Base-by-base conservation (phyloP, 53 echinoderm and acorn worm species). In the Stichopus horrens region DNA sequence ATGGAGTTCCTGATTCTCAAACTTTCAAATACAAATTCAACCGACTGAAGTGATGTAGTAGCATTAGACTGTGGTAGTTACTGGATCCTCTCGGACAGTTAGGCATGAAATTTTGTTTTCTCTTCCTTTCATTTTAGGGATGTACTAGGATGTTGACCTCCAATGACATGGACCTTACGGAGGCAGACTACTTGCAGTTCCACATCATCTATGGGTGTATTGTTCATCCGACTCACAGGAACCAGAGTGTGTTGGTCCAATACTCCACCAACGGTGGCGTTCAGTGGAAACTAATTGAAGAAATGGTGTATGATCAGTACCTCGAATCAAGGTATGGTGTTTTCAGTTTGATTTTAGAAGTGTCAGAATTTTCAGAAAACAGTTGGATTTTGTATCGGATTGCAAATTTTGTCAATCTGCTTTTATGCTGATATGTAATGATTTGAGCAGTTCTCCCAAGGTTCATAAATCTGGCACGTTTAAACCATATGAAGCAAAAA, bases 251-350 rank as follows among this genome's bases (percentile, higher is more conserved):
- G 5, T 84, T 97, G 20, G 63, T 97, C 73, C 91, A 95, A 84
- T 97, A 94, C 78, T 97, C 97, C 6, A 91, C 83, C 4, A 92
- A 97, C 87, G 95, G 97, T 4, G 97, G 97, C 6, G 90, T 97
- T 10, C 66, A 88, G n/a, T 97, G 97, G 97, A 88, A 65, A 8
- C 76, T 91, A 5, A 80, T 97, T 13, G 74, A 89, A 19, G 97
- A 97, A 71, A 90, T 97, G 21, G 88, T 90, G 58, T 87, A 95
- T 79, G 77, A 91, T 74, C 92, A 94, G 85, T 92, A 95, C 87
- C 55, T 65, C 4, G 54, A 57, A 74, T 84, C 93, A 79, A 91
- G 87, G 97, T 96, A 94, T 91, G 92, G 56, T 7, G 4, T 16
- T 14, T 5, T 51, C 54, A 57, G 53, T 37, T 37, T 37, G 37